Base-by-base conservation (phyloP, 2,113 vertebrate genomes). In the Pipra filicauda region DNA sequence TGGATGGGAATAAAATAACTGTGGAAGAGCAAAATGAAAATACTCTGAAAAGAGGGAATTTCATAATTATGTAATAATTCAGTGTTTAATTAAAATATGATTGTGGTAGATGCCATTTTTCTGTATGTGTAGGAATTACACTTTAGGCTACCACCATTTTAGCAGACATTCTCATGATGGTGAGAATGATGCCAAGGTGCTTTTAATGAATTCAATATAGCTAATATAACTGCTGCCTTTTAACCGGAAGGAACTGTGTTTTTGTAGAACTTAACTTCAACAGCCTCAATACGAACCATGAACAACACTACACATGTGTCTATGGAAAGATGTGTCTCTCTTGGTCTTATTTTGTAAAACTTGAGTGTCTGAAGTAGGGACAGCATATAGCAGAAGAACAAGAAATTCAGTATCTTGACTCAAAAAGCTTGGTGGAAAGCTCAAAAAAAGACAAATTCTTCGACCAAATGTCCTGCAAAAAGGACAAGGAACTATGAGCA, bases 251-350 rank as follows among this genome's bases (percentile, higher is more conserved):
- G n/a, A 57, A 28, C 31, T 15, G 49, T 55, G 11, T 20, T 81
- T 85, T 75, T 66, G 27, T 58, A 41, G 26, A 83, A 30, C 28
- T 75, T 71, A 76, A 9, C 7, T 57, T 76, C 58, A 73, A 30
- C 19, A 76, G 17, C n/a, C 15, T 66, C 59, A 23, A 19, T 15
- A 61, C 9, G 28, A 85, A 83, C 80, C 5, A 28, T 1, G 11
- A 48, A 21, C 61, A 75, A 72, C 1, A 3, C n/a, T 80, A 30
- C n/a, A 15, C 3, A 10, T 12, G 5, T 1, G 1, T 23, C 21
- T 75, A 1, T 28, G 12, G 59, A 73, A 87, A 80, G 49, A 39
- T 5, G 79, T 76, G 11, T 33, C 15, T 73, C 12, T 54, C 16
- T 54, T 55, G 21, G 28, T 57, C 55, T 61, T 61, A 19, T 26